Percentiles rank a stretch among this genome's conserved stretches.
Evolutionary conservation across 2,113 vertebrate genomes (phyloP).

Genomic region (Oncorhynchus clarkii): DNA sequence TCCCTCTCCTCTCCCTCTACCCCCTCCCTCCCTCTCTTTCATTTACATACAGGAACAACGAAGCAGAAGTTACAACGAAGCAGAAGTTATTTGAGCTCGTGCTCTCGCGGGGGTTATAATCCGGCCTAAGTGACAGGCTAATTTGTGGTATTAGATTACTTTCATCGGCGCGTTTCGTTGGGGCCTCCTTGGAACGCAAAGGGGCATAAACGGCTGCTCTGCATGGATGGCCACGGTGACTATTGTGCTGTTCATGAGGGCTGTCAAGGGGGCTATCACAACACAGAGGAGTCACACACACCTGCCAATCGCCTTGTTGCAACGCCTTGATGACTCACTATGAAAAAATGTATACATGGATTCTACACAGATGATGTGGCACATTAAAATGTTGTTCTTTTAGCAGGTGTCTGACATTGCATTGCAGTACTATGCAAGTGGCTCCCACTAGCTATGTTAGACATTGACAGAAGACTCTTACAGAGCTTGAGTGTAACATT

Average conservation of each 20-base stretch:
- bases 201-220: conserved; percentile 48
- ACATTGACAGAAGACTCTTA: too few relatives aligned
- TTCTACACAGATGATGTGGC: background rate
- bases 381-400: background rate
- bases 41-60: conserved; percentile 47
- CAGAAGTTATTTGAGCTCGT: conserved; percentile 57
- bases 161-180: conserved; percentile 50
- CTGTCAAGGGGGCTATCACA: background rate
- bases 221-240: conserved; percentile 53
- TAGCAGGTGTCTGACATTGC: background rate
- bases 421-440: too few relatives aligned
- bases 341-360: background rate
- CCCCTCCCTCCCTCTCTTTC: too few relatives aligned
- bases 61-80: conserved; percentile 55
- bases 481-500: too few relatives aligned
- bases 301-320: background rate
- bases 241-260: conserved; percentile 15
- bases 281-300: background rate
- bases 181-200: conserved; percentile 48
- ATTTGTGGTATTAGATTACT: conserved; percentile 72
- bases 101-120: conserved; percentile 61
- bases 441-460: too few relatives aligned
- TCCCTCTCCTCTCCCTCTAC: conserved; percentile 9
- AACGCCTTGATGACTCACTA: background rate
- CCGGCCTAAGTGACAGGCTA: conserved; percentile 70